Evolutionary conservation across 1,140 invertebrate species (phyloP).

Genomic region (Cydia pomonella): DNA sequence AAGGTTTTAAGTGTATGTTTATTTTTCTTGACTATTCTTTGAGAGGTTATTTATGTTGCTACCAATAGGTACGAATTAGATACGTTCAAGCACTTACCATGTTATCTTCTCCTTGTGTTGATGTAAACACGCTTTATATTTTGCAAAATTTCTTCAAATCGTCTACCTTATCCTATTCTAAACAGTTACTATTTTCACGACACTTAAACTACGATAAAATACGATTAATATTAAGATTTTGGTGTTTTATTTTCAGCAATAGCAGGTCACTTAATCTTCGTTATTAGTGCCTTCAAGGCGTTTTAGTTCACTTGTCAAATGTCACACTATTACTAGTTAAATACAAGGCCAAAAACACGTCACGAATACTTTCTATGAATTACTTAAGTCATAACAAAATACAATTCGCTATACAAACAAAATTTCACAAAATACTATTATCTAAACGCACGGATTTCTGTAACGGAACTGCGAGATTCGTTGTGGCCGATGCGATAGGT

Average conservation of each 20-base stretch:
- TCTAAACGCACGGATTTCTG: constrained; percentile 10
- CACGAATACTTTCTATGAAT: background rate
- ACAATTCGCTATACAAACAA: constrained; percentile 27
- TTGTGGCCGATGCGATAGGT: constrained; percentile 53
- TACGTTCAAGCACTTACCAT: constrained; percentile 13
- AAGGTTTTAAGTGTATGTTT: too few relatives aligned
- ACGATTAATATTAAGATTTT: background rate
- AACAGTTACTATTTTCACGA: constrained; percentile 27
- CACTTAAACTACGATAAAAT: constrained; percentile 22
- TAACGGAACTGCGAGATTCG: constrained; percentile 51
- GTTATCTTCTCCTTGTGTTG: constrained; percentile 5
- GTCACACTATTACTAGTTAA: constrained; percentile 11
- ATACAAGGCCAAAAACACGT: constrained; percentile 23
- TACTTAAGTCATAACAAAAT: constrained; percentile 35
- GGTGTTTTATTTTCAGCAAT: constrained; percentile 29
- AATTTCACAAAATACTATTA: constrained; percentile 31
- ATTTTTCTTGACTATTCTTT: background rate
- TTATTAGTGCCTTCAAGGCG: background rate
- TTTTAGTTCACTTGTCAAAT: constrained; percentile 17
- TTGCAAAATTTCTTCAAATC: background rate
- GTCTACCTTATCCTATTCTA: constrained; percentile 1
- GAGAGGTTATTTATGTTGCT: background rate
- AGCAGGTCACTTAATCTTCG: constrained; percentile 29
- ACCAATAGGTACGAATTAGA: background rate
- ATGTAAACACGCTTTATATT: constrained; percentile 11